Evolutionary conservation across 2,888 invertebrate genomes (phyloP), one percentile per base, ranked within the genome.

Genomic region (Crossocerus cetratus): DNA sequence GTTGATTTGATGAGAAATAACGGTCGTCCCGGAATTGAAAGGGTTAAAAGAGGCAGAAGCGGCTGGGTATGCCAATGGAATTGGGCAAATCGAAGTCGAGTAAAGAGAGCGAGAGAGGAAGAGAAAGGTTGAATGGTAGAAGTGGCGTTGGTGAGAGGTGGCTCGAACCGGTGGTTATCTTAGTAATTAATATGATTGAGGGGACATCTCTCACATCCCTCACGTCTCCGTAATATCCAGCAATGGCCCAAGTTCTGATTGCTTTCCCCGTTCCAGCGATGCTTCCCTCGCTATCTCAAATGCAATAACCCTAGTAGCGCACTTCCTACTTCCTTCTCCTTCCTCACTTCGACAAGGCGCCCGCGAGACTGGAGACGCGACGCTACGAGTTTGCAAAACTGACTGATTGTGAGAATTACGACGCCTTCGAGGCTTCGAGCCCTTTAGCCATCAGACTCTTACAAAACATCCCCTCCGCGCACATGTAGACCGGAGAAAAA

Each of bases 181-280:
- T 83, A 85, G 88, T 89, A 89, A 90, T 90, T 90, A 90, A 89
- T 90, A 89, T 90, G 90, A 89, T 89, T 88, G 89, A 90, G 89
- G 89, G 87, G 89, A 89, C 90, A 89, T 89, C 88, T 90, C 89
- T 90, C 90, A 89, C 88, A 89, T 89, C 88, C 89, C 89, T 90
- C 90, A 89, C 88, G 89, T 90, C 89, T 88, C 86, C 83, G 89
- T 90, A 89, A 89, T 89, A 89, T 90, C 88, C 86, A 89, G 88
- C 87, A 89, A 89, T 89, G 89, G 89, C 89, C 89, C 89, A 90
- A 90, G 89, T 90, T 89, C 90, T 90, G 90, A 89, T 89, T 90
- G 89, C 90, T 89, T 89, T 89, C 85, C 87, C 87, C 82, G 81
- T 81, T 79, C 82, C 83, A 82, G 78, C 80, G 78, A 74, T 82